phyloP scores from a whole-genome alignment of 2,888 invertebrate genomes.

The Rhogogaster chlorosoma region DNA sequence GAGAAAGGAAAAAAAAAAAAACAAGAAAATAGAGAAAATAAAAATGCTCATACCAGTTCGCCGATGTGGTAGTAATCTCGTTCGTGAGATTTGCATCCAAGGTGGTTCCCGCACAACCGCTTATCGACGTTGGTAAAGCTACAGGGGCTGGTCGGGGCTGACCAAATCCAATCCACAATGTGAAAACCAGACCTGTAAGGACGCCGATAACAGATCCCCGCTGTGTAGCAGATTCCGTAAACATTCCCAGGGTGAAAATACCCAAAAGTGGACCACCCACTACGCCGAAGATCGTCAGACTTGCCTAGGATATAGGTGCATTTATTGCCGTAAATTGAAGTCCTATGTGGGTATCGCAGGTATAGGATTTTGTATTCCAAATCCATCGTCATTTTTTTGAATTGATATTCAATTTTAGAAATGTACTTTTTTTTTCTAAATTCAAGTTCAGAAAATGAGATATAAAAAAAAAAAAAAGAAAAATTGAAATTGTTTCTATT shows the following conservation, averaged over 20 bases:
- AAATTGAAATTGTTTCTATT: too few species aligned
- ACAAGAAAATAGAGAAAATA: not conserved
- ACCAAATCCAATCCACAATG: conserved; percentile 93
- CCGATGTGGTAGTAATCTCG: not conserved
- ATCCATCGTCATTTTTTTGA: too few species aligned
- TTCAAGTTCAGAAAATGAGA: too few species aligned
- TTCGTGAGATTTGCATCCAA: conserved; percentile 38
- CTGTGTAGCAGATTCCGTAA: conserved; percentile 86
- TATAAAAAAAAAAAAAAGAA: too few species aligned
- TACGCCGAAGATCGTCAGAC: conserved; percentile 92
- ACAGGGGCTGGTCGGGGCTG: conserved; percentile 84
- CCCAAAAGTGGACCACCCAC: conserved; percentile 93
- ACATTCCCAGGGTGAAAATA: conserved; percentile 92
- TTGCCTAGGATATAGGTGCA: conserved; percentile 79
- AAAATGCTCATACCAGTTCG: conserved; percentile 12
- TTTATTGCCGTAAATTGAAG: not conserved
- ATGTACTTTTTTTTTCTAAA: too few species aligned
- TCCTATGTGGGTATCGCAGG: not conserved
- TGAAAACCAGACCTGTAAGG: conserved; percentile 82
- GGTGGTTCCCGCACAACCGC: conserved; percentile 79
- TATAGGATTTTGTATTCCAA: not conserved
- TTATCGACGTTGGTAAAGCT: conserved; percentile 81
- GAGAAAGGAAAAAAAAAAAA: too few species aligned
- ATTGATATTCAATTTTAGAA: too few species aligned
- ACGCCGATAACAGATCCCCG: conserved; percentile 86